Conservation (phyloP, 2,113 vertebrate species). For the Brachypodius melanocephalos region DNA sequence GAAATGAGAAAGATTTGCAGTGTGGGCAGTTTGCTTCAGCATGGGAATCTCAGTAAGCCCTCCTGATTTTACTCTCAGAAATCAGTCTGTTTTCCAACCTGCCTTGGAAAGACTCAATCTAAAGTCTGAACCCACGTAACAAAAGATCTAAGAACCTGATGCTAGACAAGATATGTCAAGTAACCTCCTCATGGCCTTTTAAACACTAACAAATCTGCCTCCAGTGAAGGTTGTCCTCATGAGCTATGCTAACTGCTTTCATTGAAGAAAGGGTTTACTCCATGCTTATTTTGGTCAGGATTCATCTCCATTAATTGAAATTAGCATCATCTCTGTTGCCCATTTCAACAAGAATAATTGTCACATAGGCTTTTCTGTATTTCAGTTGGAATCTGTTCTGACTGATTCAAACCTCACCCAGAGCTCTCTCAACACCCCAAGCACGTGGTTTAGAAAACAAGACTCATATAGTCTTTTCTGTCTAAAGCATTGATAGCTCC, state of each 20-base stretch:
- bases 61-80: neutral
- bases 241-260: neutral
- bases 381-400: neutral
- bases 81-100: neutral
- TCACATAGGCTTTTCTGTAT: neutral
- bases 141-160: neutral
- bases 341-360: neutral
- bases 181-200: neutral
- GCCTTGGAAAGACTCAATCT: neutral
- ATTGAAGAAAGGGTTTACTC: neutral
- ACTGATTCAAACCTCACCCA: neutral
- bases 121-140: neutral
- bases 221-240: neutral
- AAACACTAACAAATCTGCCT: neutral
- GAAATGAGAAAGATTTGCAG: neutral
- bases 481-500: neutral
- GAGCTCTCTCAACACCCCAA: neutral
- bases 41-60: fast-evolving
- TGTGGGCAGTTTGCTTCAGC: neutral
- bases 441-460: fast-evolving
- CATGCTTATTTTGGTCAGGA: neutral
- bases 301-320: neutral
- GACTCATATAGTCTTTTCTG: neutral
- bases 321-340: neutral
- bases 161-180: neutral